Percentiles rank a stretch among this genome's conserved stretches.
phyloP scores from a whole-genome alignment of 2,888 invertebrate genomes.

The Osmoderma eremita region DNA sequence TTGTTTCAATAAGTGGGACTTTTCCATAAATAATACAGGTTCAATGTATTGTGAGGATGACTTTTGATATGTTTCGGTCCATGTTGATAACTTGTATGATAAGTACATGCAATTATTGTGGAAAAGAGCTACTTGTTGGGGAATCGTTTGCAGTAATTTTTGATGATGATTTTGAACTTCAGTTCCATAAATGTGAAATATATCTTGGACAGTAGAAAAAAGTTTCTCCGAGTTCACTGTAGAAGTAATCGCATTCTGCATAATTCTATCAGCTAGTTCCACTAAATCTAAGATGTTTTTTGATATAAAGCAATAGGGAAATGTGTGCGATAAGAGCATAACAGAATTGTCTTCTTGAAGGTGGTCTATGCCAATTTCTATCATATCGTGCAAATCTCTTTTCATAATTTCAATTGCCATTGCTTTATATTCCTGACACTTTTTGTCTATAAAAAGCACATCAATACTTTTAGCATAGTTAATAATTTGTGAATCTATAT shows the following conservation, averaged over 20 bases:
- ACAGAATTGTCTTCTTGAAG: slow-evolving; percentile 51
- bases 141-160: slow-evolving; percentile 82
- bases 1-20: slow-evolving; percentile 73
- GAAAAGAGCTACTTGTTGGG: slow-evolving; percentile 87
- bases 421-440: slow-evolving; percentile 76
- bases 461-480: slow-evolving; percentile 80
- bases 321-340: slow-evolving; percentile 57
- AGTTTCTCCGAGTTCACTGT: slow-evolving; percentile 73
- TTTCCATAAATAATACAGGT: slow-evolving; percentile 74
- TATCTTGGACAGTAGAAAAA: slow-evolving; percentile 75
- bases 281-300: slow-evolving; percentile 73
- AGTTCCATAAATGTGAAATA: slow-evolving; percentile 80
- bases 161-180: slow-evolving; percentile 84
- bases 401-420: slow-evolving; percentile 78
- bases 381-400: slow-evolving; percentile 81
- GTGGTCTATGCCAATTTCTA: slow-evolving; percentile 66
- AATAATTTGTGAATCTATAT: slow-evolving; percentile 68
- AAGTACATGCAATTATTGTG: slow-evolving; percentile 94
- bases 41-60: slow-evolving; percentile 64
- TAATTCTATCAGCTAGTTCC: slow-evolving; percentile 71
- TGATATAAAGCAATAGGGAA: slow-evolving; percentile 70
- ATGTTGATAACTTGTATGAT: slow-evolving; percentile 75
- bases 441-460: slow-evolving; percentile 78
- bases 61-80: slow-evolving; percentile 75
- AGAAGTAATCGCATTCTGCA: slow-evolving; percentile 72